A percentile compares a stretch with the other conserved stretches of the same genome.
These are phyloP conservation scores for Euplagia quadripunctaria DNA, from an alignment of 2,888 invertebrate genomes.

Conservation along the genomic window DNA sequence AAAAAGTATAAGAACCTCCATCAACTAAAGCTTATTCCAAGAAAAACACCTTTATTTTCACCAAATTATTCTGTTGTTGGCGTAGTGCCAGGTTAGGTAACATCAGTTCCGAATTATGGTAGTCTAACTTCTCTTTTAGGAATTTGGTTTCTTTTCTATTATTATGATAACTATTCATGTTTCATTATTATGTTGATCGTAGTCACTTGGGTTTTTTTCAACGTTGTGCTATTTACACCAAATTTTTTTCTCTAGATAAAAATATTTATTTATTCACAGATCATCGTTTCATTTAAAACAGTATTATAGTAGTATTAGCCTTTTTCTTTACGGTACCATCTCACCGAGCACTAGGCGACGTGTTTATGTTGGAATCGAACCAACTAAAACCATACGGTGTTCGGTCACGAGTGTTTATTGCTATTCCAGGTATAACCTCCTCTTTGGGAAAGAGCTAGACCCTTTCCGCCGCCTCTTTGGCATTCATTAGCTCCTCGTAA, in stretches of 20 bases:
- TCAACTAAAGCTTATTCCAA: constrained; percentile 2
- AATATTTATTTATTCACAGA: not conserved
- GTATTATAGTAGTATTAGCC: no score
- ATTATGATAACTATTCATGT: constrained; percentile 10
- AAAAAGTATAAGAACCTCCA: constrained; percentile 2
- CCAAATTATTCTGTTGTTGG: not conserved
- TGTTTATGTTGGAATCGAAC: no score
- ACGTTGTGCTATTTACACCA: not conserved
- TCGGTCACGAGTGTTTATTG: no score
- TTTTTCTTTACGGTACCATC: no score
- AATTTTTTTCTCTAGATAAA: not conserved
- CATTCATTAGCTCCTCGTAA: no score
- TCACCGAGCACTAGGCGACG: no score
- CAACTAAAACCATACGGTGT: no score
- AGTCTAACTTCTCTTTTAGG: not conserved
- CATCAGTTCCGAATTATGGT: constrained; percentile 9
- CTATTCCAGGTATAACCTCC: no score
- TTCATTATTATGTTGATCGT: constrained; percentile 1
- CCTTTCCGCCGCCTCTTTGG: no score
- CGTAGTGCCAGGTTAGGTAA: constrained; percentile 9
- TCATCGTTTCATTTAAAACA: not conserved
- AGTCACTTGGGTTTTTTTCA: not conserved
- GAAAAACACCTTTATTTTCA: constrained; percentile 10
- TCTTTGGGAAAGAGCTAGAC: no score
- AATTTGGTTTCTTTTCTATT: constrained; percentile 4